phyloP scores from a whole-genome alignment of 1,140 invertebrate genomes.

The Nixonia krombeini region DNA sequence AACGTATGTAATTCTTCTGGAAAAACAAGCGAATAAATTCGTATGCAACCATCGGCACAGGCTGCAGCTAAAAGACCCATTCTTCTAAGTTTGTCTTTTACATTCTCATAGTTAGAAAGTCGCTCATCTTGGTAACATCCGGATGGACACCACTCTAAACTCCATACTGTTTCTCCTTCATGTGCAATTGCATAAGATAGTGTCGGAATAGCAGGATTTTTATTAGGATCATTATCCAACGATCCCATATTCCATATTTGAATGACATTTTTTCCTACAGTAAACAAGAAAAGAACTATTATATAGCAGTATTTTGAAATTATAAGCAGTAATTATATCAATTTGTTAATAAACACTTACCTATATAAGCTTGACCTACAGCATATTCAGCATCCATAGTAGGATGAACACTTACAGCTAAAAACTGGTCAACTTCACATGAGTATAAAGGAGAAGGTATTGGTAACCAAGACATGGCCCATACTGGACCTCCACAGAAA shows the following conservation, averaged over 20 bases:
- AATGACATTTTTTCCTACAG: conserved; percentile 29
- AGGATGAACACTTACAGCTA: conserved; percentile 72
- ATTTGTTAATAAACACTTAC: conserved; percentile 37
- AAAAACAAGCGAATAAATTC: conserved; percentile 76
- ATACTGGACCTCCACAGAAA: conserved; percentile 77
- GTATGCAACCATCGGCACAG: conserved; percentile 76
- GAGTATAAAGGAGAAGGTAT: conserved; percentile 64
- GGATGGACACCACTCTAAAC: conserved; percentile 83
- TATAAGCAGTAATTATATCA: no score
- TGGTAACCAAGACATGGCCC: conserved; percentile 74
- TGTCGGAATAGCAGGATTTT: conserved; percentile 11
- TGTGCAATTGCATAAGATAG: conserved; percentile 75
- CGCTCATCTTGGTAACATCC: conserved; percentile 73
- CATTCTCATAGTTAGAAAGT: conserved; percentile 50
- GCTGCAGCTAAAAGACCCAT: conserved; percentile 81
- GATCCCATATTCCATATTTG: conserved; percentile 39
- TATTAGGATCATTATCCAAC: conserved; percentile 11
- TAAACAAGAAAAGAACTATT: background rate
- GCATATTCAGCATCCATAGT: conserved; percentile 66
- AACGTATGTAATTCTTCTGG: conserved; percentile 58
- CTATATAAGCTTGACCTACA: conserved; percentile 59
- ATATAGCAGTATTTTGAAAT: background rate
- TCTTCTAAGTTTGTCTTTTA: conserved; percentile 56
- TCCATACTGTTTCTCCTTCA: conserved; percentile 78
- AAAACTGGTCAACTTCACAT: conserved; percentile 66